Base-by-base conservation (phyloP, 2,888 invertebrate species). In the Netelia inedita region DNA sequence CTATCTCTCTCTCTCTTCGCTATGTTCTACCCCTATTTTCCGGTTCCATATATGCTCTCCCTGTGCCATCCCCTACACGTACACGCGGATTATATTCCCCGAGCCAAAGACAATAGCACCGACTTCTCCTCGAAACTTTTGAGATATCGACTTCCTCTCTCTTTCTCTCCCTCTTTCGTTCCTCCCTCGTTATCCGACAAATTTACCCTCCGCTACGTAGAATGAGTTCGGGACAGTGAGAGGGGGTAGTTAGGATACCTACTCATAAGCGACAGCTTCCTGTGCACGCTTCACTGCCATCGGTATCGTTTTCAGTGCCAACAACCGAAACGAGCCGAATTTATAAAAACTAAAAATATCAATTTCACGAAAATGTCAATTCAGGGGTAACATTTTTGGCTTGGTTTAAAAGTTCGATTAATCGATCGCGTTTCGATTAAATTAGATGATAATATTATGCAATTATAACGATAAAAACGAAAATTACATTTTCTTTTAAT, bases 241-340 rank as follows among this genome's bases (percentile, higher is more conserved):
- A 35, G 35, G 71, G 65, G 68, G 43, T 76, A 76, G 69, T 69
- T 63, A 50, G 59, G 50, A 19, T 43, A 65, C 23, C 57, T 66
- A 71, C 55, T 81, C 55, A 63, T 69, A 71, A 82, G 46, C 76
- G 76, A 81, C 74, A 81, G 63, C 74, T 76, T 82, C 75, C 82
- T 65, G 50, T 28, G 41, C 66, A 50, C 71, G 75, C 81, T 71
- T 9, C 65, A 57, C 8, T 46, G 19, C 46, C 41, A 61, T 63
- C 76, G 63, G 23, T 50, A 35, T 63, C 61, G 10, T 28, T 41
- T 71, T 46, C 41, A 19, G 28, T 65, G 71, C 75, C 82, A 76
- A 82, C 21, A 66, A 55, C 28, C 59, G n/a, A 21, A 11, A 19
- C 23, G 57, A 46, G 16, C 10, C 43, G 9, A 19, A 6, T 43